Conservation (phyloP, 2,888 invertebrate species). For the Perizoma flavofasciatum region DNA sequence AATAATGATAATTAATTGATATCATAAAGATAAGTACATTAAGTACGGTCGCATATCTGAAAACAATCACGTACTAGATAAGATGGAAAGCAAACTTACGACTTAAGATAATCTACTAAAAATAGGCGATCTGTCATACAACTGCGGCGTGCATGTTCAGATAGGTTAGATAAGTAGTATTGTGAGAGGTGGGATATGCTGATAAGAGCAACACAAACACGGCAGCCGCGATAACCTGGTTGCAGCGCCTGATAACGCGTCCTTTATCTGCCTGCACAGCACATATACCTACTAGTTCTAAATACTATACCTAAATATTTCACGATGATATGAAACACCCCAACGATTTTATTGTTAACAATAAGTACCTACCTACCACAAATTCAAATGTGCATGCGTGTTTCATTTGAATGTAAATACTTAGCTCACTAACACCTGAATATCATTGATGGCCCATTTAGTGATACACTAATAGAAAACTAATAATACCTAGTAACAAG, state of each 20-base stretch:
- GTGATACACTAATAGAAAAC: constrained; percentile 1
- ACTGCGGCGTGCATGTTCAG: constrained; percentile 52
- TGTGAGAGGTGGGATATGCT: constrained; percentile 60
- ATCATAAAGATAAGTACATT: constrained; percentile 41
- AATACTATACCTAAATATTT: constrained; percentile 20
- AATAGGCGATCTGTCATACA: constrained; percentile 67
- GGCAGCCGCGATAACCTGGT: constrained; percentile 75
- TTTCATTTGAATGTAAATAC: neutral
- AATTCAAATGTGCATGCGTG: constrained; percentile 8
- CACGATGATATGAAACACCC: constrained; percentile 28
- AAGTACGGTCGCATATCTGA: constrained; percentile 37
- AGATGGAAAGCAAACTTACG: constrained; percentile 45
- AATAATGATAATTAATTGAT: constrained; percentile 47
- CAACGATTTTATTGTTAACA: constrained; percentile 26
- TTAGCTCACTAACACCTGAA: neutral
- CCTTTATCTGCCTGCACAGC: constrained; percentile 50
- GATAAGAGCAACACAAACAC: constrained; percentile 73
- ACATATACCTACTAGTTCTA: constrained; percentile 8
- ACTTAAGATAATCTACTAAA: constrained; percentile 58
- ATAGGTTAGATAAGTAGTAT: constrained; percentile 65
- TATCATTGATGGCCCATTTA: constrained; percentile 2
- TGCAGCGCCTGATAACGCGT: constrained; percentile 66
- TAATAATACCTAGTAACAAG: constrained; percentile 11
- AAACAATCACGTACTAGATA: constrained; percentile 52
- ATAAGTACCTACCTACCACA: constrained; percentile 5